These are phyloP conservation scores for Clivina fossor DNA, from an alignment of 2,888 invertebrate genomes.

Conservation along the genomic window DNA sequence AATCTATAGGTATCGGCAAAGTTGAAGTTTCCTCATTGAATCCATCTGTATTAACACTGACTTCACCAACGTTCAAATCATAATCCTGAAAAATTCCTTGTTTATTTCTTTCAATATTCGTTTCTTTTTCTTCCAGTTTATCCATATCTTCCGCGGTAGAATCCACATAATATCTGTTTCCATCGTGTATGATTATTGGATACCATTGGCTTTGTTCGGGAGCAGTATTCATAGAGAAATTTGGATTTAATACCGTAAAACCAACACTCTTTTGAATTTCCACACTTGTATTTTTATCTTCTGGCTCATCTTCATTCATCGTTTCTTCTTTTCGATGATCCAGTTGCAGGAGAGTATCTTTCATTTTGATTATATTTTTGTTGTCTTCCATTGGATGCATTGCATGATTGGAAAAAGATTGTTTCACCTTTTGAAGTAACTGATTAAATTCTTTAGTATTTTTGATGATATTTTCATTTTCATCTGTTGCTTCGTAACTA, in stretches of 20 bases:
- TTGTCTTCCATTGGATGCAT: slow-evolving; percentile 3
- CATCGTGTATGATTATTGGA: slow-evolving; percentile 9
- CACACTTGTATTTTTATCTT: background rate
- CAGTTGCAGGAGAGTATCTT: slow-evolving; percentile 5
- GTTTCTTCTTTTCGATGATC: background rate
- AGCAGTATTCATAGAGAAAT: background rate
- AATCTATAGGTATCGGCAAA: slow-evolving; percentile 14
- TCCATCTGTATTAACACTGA: background rate
- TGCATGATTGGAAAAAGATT: background rate
- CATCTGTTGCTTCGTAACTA: background rate
- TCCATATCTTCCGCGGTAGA: too few species aligned
- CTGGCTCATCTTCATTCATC: background rate
- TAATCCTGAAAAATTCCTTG: too few species aligned
- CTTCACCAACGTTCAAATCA: slow-evolving; percentile 14
- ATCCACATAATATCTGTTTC: too few species aligned
- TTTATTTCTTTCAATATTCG: too few species aligned
- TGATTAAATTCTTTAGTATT: slow-evolving; percentile 21
- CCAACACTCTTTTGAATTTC: slow-evolving; percentile 21
- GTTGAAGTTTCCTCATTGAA: slow-evolving; percentile 7
- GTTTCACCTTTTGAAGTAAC: slow-evolving; percentile 4
- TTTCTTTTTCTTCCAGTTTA: too few species aligned
- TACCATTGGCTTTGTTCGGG: slow-evolving; percentile 7
- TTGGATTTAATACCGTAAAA: slow-evolving; percentile 19
- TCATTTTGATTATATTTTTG: slow-evolving; percentile 2
- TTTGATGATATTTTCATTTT: slow-evolving; percentile 2